Evolutionary conservation across 2,113 vertebrate genomes (phyloP).

Genomic region (Pachyramphus minor): DNA sequence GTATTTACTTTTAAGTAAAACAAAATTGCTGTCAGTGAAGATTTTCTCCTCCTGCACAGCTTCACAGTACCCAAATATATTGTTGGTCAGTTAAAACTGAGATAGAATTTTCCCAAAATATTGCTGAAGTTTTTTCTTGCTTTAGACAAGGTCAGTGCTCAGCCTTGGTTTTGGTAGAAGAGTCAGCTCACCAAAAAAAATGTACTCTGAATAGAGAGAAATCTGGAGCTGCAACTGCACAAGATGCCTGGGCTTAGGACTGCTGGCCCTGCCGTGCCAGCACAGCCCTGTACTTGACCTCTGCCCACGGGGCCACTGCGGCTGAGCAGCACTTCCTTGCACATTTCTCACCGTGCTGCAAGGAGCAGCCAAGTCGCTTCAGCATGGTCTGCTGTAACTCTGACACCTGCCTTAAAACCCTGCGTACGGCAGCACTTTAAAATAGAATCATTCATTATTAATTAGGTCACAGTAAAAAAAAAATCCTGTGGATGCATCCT

Average conservation of each 20-base stretch:
- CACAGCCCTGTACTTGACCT: background rate
- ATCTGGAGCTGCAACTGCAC: background rate
- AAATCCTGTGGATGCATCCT: background rate
- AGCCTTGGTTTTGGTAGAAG: background rate
- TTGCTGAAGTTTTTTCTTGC: background rate
- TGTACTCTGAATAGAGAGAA: background rate
- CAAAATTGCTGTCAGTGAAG: background rate
- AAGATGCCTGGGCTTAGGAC: background rate
- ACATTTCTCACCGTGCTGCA: accelerated
- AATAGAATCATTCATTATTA: background rate
- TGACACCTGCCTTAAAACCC: background rate
- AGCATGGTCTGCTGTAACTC: accelerated
- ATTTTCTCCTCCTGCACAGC: background rate
- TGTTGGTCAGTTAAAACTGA: background rate
- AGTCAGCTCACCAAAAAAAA: background rate
- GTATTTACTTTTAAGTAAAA: background rate
- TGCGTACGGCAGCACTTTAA: accelerated
- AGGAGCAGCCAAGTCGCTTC: background rate
- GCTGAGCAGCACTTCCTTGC: background rate
- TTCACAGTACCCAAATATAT: background rate
- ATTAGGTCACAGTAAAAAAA: background rate
- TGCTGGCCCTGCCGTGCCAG: background rate
- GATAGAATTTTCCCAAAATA: background rate
- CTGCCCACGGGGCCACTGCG: accelerated
- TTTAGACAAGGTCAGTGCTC: background rate